A percentile compares a stretch with the other conserved stretches of the same genome.
These are phyloP conservation scores for Sparus aurata DNA, from an alignment of 2,797 vertebrate species.

Conservation along the genomic window DNA sequence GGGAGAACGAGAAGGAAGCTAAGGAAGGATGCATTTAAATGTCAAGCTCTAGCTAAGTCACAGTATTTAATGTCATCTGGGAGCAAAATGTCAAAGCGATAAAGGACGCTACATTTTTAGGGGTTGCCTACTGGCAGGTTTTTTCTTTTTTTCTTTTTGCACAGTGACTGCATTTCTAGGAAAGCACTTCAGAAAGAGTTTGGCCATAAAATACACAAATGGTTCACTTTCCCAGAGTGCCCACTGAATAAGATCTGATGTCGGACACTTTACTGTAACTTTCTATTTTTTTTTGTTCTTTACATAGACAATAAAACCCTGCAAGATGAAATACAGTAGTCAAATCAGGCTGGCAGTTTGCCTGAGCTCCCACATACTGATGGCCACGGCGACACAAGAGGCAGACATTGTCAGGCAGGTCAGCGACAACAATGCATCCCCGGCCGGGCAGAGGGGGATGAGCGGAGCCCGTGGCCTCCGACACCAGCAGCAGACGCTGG, in stretches of 20 bases:
- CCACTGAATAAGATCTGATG: background rate
- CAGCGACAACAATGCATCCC: conserved; percentile 7
- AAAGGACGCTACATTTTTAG: conserved; percentile 1
- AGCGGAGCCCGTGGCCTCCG: conserved; percentile 55
- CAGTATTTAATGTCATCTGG: conserved; percentile 35
- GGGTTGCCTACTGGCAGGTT: background rate
- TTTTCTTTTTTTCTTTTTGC: background rate
- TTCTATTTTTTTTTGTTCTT: no score
- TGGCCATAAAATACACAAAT: background rate
- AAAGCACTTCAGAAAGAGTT: background rate
- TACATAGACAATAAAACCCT: no score
- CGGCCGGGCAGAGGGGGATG: conserved; percentile 5
- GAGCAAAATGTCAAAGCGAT: conserved; percentile 40
- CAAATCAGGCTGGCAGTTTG: no score
- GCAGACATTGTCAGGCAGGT: conserved; percentile 9
- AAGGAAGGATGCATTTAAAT: conserved; percentile 35
- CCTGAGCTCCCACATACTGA: background rate
- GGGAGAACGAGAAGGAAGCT: background rate
- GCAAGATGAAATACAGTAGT: no score
- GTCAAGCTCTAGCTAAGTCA: conserved; percentile 27
- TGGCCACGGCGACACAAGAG: background rate
- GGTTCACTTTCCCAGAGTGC: background rate
- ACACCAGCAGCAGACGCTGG: conserved; percentile 48
- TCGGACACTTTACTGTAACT: background rate
- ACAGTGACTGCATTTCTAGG: background rate